phyloP scores from a whole-genome alignment of 2,797 vertebrate species.

The Aphelocoma californica region DNA sequence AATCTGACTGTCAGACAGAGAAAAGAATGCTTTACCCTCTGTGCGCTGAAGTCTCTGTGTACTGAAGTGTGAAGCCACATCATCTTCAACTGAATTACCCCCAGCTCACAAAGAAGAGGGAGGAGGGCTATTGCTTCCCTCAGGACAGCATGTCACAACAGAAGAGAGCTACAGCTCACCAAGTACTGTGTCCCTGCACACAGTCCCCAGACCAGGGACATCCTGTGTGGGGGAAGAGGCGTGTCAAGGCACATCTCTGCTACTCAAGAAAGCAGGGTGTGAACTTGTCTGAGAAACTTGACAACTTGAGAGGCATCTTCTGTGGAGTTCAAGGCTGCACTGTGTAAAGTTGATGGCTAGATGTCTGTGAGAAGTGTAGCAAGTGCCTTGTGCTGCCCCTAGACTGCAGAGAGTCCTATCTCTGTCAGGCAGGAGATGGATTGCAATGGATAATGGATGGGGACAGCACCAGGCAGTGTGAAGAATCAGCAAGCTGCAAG shows the following conservation, averaged over 20 bases:
- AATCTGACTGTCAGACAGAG: neutral
- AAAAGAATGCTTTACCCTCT: neutral
- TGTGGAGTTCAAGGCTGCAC: neutral
- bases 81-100: neutral
- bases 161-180: neutral
- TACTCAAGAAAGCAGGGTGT: neutral
- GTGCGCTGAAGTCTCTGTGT: neutral
- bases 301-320: neutral
- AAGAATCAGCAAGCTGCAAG: neutral
- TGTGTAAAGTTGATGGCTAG: neutral
- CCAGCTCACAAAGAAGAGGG: neutral
- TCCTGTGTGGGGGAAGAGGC: neutral
- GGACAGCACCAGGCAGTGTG: neutral
- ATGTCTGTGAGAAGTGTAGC: neutral
- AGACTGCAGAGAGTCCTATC: neutral
- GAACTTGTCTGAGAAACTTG: neutral
- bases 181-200: neutral
- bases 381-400: neutral
- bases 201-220: neutral
- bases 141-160: neutral
- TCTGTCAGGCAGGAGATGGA: neutral
- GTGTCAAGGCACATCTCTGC: neutral
- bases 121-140: neutral
- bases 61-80: constrained; percentile 22
- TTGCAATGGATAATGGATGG: neutral